Evolutionary conservation across 2,797 vertebrate species (phyloP), one percentile per base, ranked within the genome.

Genomic region (Poeciliopsis infans): DNA sequence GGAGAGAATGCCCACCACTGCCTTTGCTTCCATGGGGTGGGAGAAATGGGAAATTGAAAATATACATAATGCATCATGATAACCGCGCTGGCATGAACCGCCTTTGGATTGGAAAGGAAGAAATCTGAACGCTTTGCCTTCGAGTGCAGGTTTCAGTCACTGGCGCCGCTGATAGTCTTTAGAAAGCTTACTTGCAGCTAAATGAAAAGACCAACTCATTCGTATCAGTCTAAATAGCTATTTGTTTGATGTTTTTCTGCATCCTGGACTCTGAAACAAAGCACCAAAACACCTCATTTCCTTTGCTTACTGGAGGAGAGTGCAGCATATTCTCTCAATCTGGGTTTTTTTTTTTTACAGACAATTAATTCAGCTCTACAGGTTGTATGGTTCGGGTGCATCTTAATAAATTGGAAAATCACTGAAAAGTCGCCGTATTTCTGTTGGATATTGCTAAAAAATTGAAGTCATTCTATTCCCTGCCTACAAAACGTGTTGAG

Each of bases 11-110:
- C 90, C 88, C 70, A 75, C 89, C 89, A 90, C 91, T 91, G 91
- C 93, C 92, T 94, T 91, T 92, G 88, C 91, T 91, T 93, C 88
- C 88, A 92, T 87, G 76, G 89, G 81, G 88, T 85, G 88, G 86
- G 86, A 92, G 91, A 89, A 89, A 87, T 83, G 89, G 89, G 45
- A 92, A 93, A 94, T 94, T 93, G 93, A 94, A 94, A 94, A 90
- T 93, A 94, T 93, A 94, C 91, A 89, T 92, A 61, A 94, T 88
- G 87, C 84, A 88, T 93, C 88, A 85, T 85, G 88, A 91, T 86
- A 70, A 88, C 77, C 87, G 80, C 72, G 79, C 83, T 81, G 88
- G 71, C 74, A 89, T 80, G 87, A 86, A 85, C 81, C 83, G 88
- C 90, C 86, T 89, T 88, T 85, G 80, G 87, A 84, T 80, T 84